Percentiles rank a stretch among this genome's conserved stretches.
These are phyloP conservation scores for Anguilla marmorata DNA, from an alignment of 2,797 vertebrate species.

Conservation along the genomic window DNA sequence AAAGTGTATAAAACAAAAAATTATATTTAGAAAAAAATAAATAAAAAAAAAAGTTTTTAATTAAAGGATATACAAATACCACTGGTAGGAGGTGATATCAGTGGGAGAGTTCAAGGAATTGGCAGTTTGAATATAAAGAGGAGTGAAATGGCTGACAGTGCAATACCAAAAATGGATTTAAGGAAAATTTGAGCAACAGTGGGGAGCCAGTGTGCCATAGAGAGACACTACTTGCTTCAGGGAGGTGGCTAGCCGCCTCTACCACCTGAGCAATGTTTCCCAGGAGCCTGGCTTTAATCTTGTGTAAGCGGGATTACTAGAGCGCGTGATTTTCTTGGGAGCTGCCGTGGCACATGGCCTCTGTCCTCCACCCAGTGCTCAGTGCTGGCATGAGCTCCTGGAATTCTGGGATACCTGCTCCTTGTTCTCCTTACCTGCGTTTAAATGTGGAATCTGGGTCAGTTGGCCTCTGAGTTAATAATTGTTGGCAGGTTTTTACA, in stretches of 20 bases:
- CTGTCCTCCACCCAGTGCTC: conserved; percentile 28
- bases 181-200: background rate
- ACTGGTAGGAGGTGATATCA: background rate
- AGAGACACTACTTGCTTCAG: background rate
- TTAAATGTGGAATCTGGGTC: conserved; percentile 11
- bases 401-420: conserved; percentile 19
- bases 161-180: background rate
- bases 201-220: background rate
- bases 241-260: conserved; percentile 6
- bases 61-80: background rate
- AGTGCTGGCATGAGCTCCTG: background rate
- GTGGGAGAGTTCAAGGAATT: background rate
- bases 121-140: background rate
- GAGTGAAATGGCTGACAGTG: background rate
- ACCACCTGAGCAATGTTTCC: conserved; percentile 19
- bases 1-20: background rate
- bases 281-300: conserved; percentile 33
- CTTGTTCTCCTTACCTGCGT: background rate
- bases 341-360: background rate
- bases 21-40: background rate
- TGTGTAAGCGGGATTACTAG: conserved; percentile 41
- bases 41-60: background rate
- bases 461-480: background rate
- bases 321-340: conserved; percentile 35
- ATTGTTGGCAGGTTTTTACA: background rate